Evolutionary conservation across 2,113 vertebrate species (phyloP).

Genomic region (Patagioenas fasciata): DNA sequence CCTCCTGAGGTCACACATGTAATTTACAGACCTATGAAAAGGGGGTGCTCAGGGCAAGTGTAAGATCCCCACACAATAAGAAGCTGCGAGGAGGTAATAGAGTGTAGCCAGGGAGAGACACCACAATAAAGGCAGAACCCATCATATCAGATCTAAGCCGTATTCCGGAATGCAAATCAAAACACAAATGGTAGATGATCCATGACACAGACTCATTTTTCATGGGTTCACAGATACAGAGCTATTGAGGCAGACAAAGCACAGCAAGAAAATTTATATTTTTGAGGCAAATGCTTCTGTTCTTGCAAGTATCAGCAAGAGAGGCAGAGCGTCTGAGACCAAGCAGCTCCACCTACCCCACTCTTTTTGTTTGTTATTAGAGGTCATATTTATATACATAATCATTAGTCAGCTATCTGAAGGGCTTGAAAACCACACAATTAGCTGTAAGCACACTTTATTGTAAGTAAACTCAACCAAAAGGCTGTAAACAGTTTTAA

Average conservation of each 20-base stretch:
- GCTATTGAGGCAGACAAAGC: neutral
- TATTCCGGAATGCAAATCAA: neutral
- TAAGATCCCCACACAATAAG: neutral
- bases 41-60: neutral
- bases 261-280: neutral
- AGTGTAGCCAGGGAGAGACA: neutral
- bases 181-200: neutral
- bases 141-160: neutral
- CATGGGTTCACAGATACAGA: neutral
- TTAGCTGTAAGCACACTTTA: neutral
- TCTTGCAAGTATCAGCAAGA: neutral
- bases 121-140: neutral
- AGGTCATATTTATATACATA: neutral
- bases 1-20: neutral
- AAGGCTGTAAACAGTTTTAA: neutral
- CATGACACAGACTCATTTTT: slow-evolving; percentile 7
- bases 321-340: neutral
- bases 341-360: neutral
- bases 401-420: neutral
- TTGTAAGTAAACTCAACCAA: neutral
- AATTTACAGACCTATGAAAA: neutral
- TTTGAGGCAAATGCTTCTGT: neutral
- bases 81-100: neutral
- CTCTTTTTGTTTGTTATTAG: neutral
- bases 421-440: neutral